phyloP scores from a whole-genome alignment of 2,797 vertebrate species.

The Allobates femoralis region DNA sequence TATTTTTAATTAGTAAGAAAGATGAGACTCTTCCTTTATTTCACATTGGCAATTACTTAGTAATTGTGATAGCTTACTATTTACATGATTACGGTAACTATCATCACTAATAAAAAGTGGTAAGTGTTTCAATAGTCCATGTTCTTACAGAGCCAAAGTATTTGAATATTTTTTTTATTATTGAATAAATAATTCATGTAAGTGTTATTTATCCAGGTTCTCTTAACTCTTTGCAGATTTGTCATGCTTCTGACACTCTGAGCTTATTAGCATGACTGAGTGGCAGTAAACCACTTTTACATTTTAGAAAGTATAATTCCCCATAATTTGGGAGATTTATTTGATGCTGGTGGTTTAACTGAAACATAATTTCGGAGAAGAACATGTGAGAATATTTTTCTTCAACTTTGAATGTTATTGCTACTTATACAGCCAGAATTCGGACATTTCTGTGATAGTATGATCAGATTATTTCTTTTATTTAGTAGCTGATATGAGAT shows the following conservation, averaged over 20 bases:
- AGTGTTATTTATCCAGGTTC: constrained; percentile 2
- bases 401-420: background rate
- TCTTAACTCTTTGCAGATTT: background rate
- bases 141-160: background rate
- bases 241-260: background rate
- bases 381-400: background rate
- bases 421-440: background rate
- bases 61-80: background rate
- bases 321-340: background rate
- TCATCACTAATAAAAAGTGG: background rate
- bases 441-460: background rate
- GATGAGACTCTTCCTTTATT: background rate
- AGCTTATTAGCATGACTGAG: background rate
- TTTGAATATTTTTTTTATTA: too few species aligned
- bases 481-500: background rate
- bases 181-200: constrained; percentile 5
- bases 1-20: background rate
- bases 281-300: constrained; percentile 4
- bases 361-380: background rate
- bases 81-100: background rate
- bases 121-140: background rate
- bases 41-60: background rate
- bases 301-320: background rate
- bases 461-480: background rate
- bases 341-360: background rate